phyloP scores from a whole-genome alignment of 2,113 vertebrate species.

The Nematolebias whitei region DNA sequence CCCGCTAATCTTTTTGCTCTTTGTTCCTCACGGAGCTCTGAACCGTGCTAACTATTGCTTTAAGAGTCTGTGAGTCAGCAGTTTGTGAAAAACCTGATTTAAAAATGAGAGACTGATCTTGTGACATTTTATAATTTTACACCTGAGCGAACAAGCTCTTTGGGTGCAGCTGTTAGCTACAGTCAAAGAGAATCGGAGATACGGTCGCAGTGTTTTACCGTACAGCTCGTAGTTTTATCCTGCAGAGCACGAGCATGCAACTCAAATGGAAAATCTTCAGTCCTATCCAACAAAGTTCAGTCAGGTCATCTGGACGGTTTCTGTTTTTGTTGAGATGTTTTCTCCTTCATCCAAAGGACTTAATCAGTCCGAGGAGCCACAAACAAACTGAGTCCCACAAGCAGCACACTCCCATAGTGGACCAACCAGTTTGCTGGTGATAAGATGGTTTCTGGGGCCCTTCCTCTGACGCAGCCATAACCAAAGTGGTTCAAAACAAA shows the following conservation, averaged over 20 bases:
- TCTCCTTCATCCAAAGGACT: too few species aligned
- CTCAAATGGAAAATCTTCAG: slow-evolving; percentile 51
- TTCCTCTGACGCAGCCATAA: too few species aligned
- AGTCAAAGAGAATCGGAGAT: neutral
- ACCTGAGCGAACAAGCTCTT: slow-evolving; percentile 13
- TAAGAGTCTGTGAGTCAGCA: slow-evolving; percentile 22
- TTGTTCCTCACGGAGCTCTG: slow-evolving; percentile 18
- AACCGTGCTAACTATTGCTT: slow-evolving; percentile 21
- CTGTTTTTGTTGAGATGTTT: too few species aligned
- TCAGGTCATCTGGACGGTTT: too few species aligned
- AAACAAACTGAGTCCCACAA: too few species aligned
- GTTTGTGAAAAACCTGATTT: slow-evolving; percentile 43
- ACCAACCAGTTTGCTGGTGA: too few species aligned
- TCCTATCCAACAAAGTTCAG: too few species aligned
- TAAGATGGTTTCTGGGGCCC: too few species aligned
- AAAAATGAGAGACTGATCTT: slow-evolving; percentile 18
- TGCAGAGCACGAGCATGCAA: slow-evolving; percentile 75
- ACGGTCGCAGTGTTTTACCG: neutral
- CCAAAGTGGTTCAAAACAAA: too few species aligned
- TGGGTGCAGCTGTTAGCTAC: neutral
- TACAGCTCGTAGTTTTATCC: slow-evolving; percentile 4
- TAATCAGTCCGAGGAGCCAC: too few species aligned
- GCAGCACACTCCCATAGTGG: too few species aligned
- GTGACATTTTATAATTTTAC: slow-evolving; percentile 43
- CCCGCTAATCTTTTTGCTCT: slow-evolving; percentile 2